Percentiles rank a stretch among this genome's conserved stretches.
phyloP scores from a whole-genome alignment of 2,113 vertebrate genomes.

The Ranitomeya imitator region DNA sequence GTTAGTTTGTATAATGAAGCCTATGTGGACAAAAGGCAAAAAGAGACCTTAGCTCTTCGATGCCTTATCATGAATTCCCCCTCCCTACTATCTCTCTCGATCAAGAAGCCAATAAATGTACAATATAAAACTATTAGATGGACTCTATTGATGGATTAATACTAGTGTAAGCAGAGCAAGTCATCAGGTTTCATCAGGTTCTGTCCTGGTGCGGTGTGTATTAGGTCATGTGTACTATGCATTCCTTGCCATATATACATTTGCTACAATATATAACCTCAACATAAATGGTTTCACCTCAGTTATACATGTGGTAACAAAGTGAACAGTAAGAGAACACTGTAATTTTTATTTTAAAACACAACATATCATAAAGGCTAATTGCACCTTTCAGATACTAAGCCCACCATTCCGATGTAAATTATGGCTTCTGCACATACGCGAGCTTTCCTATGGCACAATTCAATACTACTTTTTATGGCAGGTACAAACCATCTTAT shows the following conservation, averaged over 20 bases:
- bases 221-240: background rate
- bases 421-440: conserved; percentile 46
- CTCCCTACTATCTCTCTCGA: too few relatives aligned
- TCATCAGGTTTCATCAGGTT: background rate
- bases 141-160: background rate
- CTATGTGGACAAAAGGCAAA: background rate
- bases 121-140: too few relatives aligned
- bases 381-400: conserved; percentile 63
- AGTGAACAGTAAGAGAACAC: background rate
- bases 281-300: background rate
- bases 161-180: background rate
- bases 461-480: conserved; percentile 65
- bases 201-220: background rate
- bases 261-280: background rate
- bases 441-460: conserved; percentile 53
- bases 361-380: conserved; percentile 58
- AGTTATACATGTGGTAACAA: background rate
- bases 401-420: conserved; percentile 54
- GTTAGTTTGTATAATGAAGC: background rate
- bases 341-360: conserved; percentile 37
- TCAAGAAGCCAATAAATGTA: too few relatives aligned
- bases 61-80: too few relatives aligned
- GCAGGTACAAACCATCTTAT: conserved; percentile 70
- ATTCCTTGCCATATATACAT: background rate
- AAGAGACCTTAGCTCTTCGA: background rate